Evolutionary conservation across 2,888 invertebrate genomes (phyloP).

Genomic region (Plebejus melissa): DNA sequence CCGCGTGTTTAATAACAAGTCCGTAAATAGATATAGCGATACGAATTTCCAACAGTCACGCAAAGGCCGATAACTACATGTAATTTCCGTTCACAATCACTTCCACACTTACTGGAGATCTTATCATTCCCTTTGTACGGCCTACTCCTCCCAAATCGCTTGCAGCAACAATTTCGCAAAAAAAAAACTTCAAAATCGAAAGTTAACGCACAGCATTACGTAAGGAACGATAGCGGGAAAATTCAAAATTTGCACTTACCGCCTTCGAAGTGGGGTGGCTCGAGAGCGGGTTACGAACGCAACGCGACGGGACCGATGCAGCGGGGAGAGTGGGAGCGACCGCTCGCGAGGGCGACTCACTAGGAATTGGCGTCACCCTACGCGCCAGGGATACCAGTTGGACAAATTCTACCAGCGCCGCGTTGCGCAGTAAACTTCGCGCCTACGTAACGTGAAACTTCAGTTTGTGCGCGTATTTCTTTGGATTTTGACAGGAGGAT

Average conservation of each 20-base stretch:
- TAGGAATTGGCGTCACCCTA: slow-evolving; percentile 54
- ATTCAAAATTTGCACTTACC: slow-evolving; percentile 19
- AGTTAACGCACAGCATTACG: slow-evolving; percentile 25
- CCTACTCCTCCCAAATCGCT: slow-evolving; percentile 20
- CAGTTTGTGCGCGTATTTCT: neutral
- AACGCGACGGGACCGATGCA: neutral
- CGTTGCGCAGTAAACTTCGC: slow-evolving; percentile 16
- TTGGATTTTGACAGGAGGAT: neutral
- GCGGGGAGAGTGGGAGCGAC: slow-evolving; percentile 42
- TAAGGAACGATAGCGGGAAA: slow-evolving; percentile 13
- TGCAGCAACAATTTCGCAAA: neutral
- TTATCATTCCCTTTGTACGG: neutral
- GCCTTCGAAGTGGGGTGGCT: neutral
- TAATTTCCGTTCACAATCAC: slow-evolving; percentile 20
- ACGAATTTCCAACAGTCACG: slow-evolving; percentile 6
- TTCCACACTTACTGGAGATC: neutral
- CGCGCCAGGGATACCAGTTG: slow-evolving; percentile 33
- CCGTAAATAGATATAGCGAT: neutral
- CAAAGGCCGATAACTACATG: slow-evolving; percentile 10
- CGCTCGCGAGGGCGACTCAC: slow-evolving; percentile 54
- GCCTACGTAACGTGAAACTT: neutral
- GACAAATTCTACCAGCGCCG: slow-evolving; percentile 11
- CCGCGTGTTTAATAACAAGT: neutral
- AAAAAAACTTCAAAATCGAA: neutral
- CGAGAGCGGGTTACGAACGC: slow-evolving; percentile 2